These are phyloP conservation scores for Myzus persicae DNA, from an alignment of 1,140 invertebrate species.

Conservation along the genomic window DNA sequence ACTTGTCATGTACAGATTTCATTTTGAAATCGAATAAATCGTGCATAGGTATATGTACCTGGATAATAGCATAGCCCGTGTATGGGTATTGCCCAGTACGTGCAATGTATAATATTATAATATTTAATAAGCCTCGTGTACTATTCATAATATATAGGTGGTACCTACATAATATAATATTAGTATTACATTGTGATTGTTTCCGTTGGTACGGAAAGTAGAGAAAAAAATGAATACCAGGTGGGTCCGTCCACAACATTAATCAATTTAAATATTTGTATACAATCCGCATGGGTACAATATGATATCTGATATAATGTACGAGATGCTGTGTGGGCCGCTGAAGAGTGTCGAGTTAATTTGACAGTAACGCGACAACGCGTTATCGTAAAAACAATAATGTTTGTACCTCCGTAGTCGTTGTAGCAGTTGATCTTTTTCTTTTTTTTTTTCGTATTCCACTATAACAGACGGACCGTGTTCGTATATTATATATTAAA, in stretches of 20 bases:
- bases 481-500: too few relatives aligned
- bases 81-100: too few relatives aligned
- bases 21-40: neutral
- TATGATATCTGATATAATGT: neutral
- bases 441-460: neutral
- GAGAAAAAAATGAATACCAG: neutral
- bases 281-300: too few relatives aligned
- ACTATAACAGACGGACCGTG: neutral
- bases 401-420: neutral
- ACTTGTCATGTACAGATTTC: neutral
- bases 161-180: too few relatives aligned
- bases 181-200: neutral
- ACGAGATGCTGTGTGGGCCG: neutral
- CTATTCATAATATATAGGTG: too few relatives aligned
- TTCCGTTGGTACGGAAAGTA: neutral
- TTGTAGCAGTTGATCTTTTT: neutral
- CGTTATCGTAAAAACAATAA: neutral
- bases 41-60: neutral
- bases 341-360: neutral
- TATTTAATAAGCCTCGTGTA: neutral
- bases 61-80: too few relatives aligned
- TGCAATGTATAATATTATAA: neutral
- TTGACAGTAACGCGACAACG: constrained; percentile 14
- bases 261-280: neutral
- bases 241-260: neutral